Percentiles rank a stretch among this genome's conserved stretches.
Conservation (phyloP, 2,797 vertebrate species). For the Gallinago stenura region DNA sequence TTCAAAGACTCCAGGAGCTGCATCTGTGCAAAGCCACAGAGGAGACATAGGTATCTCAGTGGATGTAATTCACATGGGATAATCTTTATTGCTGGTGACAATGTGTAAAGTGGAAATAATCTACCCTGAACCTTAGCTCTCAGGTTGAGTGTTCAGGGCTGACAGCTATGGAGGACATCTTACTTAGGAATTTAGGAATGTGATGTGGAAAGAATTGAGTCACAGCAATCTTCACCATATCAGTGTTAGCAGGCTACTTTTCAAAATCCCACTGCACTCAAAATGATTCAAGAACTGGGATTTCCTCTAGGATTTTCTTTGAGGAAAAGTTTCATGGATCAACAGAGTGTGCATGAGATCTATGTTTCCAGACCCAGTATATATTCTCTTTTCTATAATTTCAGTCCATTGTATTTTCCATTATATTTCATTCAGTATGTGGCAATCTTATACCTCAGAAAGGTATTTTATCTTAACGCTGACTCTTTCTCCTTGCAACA, state of each 20-base stretch:
- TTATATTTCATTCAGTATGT: neutral
- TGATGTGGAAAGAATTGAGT: neutral
- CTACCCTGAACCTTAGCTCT: neutral
- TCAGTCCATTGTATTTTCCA: neutral
- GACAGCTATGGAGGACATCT: neutral
- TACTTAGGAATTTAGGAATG: neutral
- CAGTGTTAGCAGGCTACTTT: neutral
- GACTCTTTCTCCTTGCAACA: neutral
- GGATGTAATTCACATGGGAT: neutral
- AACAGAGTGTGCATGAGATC: neutral
- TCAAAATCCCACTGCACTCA: neutral
- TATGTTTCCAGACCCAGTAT: neutral
- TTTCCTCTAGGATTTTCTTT: neutral
- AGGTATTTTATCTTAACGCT: neutral
- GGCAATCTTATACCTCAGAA: neutral
- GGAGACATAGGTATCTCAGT: neutral
- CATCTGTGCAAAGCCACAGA: neutral
- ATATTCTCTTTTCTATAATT: neutral
- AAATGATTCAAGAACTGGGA: neutral
- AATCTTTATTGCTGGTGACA: neutral
- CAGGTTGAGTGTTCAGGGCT: neutral
- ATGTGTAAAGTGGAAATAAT: conserved; percentile 2
- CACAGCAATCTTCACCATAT: neutral
- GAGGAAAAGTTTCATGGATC: neutral
- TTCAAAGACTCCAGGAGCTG: neutral